These are phyloP conservation scores for Campopleginae sp. DNA, from an alignment of 2,888 invertebrate genomes.

Conservation along the genomic window DNA sequence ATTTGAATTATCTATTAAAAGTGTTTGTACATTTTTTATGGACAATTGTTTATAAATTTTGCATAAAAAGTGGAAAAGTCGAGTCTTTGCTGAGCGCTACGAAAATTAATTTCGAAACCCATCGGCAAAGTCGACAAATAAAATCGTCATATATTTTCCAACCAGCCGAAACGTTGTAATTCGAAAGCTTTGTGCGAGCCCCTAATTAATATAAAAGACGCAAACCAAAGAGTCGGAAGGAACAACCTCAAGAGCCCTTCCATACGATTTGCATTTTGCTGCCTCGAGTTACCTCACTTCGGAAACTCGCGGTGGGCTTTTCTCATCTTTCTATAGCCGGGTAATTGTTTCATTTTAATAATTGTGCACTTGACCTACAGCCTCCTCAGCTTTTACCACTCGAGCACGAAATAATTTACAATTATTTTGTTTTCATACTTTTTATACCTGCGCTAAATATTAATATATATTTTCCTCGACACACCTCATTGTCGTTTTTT, in stretches of 20 bases:
- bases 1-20: no score
- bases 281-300: background rate
- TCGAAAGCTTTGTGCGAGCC: conserved; percentile 42
- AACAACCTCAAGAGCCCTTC: conserved; percentile 9
- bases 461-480: background rate
- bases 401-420: background rate
- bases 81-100: no score
- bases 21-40: no score
- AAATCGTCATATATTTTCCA: no score
- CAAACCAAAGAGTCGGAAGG: conserved; percentile 48
- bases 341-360: conserved; percentile 29
- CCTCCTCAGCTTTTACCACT: background rate
- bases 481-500: no score
- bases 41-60: no score
- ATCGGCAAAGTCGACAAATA: background rate
- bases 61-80: no score
- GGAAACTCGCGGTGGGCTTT: background rate
- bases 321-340: background rate
- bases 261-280: background rate
- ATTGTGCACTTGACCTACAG: conserved; percentile 27
- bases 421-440: background rate
- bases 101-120: background rate
- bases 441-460: background rate
- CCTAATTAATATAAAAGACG: conserved; percentile 67
- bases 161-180: background rate